Evolutionary conservation across 2,797 vertebrate species (phyloP), one percentile per base, ranked within the genome.

Genomic region (Melanotaenia pygmaea): DNA sequence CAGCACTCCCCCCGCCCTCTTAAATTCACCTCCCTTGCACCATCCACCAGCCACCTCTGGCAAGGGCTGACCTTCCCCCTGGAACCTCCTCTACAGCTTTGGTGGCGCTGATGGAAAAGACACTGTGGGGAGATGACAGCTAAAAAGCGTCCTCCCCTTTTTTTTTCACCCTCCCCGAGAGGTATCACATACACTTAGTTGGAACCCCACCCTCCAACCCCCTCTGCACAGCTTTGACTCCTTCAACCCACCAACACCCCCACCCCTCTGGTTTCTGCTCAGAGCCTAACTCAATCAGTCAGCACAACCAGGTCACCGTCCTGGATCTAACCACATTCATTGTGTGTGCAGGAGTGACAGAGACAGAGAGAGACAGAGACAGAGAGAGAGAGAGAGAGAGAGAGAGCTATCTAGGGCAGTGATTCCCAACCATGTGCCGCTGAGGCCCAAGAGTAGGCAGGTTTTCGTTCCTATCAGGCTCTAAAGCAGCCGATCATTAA

Each of bases 231-330:
- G 76, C 69, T 67, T 59, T 28, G 5, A 69, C 70, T 79, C 82
- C 81, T 86, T 83, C 81, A 10, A 79, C 77, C 84, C 22, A 26
- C 50, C 70, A 58, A 77, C 65, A 68, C 71, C 66, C 80, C 81
- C 79, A 80, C 67, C 77, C 85, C 87, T 60, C 72, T 79, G 88
- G 91, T 86, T 87, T 90, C 90, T 93, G 89, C 91, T 90, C 74
- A 58, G 79, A 91, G 91, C 91, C 90, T 77, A 81, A 91, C 87
- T 93, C 92, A 90, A 91, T 94, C 93, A 93, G 91, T 94, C 92
- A 91, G 84, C 90, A 87, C 92, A 94, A 94, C 92, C 93, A 94
- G 93, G 92, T 93, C 93, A 94, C 85, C 88, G 90, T 91, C 84
- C 87, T 88, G 81, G 85, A 90, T 91, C 86, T 84, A 81, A 83